Evolutionary conservation across 1,140 invertebrate species (phyloP).

Genomic region (Steinernema khuongi): DNA sequence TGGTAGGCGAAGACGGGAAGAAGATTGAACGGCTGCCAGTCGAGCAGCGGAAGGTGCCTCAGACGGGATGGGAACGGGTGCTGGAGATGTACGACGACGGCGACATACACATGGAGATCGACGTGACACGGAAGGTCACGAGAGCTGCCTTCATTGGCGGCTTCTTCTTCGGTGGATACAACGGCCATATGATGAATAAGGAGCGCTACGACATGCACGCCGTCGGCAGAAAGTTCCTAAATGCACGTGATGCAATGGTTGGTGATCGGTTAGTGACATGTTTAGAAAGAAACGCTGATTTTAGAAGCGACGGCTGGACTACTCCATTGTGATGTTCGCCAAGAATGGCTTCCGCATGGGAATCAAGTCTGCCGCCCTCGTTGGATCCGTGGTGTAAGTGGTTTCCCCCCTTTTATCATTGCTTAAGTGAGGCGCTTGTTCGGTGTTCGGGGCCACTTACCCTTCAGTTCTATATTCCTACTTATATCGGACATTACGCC

Average conservation of each 20-base stretch:
- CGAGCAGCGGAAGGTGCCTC: background rate
- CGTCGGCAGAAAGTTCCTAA: background rate
- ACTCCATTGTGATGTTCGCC: background rate
- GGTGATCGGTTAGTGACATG: background rate
- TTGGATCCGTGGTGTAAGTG: slow-evolving; percentile 9
- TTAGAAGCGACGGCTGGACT: background rate
- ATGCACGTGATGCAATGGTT: slow-evolving; percentile 4
- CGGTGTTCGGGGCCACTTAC: no score
- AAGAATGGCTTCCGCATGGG: background rate
- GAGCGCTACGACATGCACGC: background rate
- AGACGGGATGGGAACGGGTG: background rate
- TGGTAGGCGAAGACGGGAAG: background rate
- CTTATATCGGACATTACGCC: no score
- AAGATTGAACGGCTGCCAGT: background rate
- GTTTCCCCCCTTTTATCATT: no score
- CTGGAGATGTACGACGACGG: slow-evolving; percentile 5
- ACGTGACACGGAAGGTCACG: background rate
- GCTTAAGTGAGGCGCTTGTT: background rate
- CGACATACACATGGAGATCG: background rate
- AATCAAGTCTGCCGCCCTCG: background rate
- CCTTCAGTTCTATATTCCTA: no score
- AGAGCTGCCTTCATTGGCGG: background rate
- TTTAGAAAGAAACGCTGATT: background rate
- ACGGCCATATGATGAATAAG: background rate
- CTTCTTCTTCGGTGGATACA: slow-evolving; percentile 6